Percentiles rank a stretch among this genome's conserved stretches.
These are phyloP conservation scores for Anguilla megastoma DNA, from an alignment of 2,797 vertebrate species.

Conservation along the genomic window DNA sequence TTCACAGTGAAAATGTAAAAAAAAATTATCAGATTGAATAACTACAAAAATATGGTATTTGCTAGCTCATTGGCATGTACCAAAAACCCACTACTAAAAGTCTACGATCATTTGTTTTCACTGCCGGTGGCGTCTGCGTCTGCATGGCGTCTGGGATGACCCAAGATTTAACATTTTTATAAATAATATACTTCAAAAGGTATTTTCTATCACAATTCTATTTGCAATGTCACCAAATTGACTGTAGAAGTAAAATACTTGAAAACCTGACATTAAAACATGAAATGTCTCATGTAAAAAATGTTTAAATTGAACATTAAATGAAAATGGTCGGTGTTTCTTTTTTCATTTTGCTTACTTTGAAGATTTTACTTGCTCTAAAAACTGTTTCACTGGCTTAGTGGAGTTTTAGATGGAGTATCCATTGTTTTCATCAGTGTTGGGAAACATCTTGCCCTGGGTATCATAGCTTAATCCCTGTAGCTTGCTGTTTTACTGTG, in stretches of 20 bases:
- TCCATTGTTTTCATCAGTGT: neutral
- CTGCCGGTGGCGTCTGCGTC: neutral
- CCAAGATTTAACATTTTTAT: neutral
- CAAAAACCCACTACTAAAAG: neutral
- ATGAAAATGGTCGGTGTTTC: no score
- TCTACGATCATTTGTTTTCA: neutral
- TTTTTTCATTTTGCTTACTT: no score
- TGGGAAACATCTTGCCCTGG: neutral
- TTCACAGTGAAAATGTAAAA: neutral
- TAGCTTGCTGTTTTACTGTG: neutral
- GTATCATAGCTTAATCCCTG: neutral
- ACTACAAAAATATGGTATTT: neutral
- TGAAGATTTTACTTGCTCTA: no score
- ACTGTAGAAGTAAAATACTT: neutral
- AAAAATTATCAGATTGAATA: no score
- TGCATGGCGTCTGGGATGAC: neutral
- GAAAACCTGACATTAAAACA: neutral
- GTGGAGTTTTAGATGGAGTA: neutral
- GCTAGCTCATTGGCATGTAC: neutral
- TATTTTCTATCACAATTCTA: neutral
- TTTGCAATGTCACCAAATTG: neutral
- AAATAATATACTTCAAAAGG: neutral
- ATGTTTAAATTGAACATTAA: no score
- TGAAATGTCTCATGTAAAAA: no score
- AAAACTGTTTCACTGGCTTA: conserved; percentile 3